Evolutionary conservation across 2,888 invertebrate species (phyloP), one percentile per base, ranked within the genome.

Genomic region (Philonicus albiceps): DNA sequence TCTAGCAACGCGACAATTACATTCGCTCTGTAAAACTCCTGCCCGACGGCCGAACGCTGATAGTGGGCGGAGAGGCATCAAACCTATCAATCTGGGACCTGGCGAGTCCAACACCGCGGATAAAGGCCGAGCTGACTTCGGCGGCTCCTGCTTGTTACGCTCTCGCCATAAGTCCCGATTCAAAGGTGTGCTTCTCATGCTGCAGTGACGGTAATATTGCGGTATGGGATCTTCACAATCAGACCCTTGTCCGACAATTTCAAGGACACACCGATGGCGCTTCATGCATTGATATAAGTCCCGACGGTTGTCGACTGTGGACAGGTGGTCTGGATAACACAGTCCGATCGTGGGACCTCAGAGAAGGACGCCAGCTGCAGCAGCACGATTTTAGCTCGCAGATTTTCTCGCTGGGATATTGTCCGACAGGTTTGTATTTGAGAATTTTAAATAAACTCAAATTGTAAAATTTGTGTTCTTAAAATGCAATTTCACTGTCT

Each of bases 161-260:
- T 85, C 94, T 99, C 85, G 99, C 99, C 88, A 98, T 99, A 90
- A 98, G 98, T 89, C 98, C 98, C 0, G 99, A 99, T 93, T 97
- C 97, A 87, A 98, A 98, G 94, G 97, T 98, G 88, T 98, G 99
- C 94, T 99, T 99, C 93, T 98, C 98, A 91, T 99, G 99, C 92
- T 99, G 99, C 94, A 98, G 98, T 90, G 99, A 99, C 92, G 99
- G 99, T 49, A 97, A 98, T 92, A 98, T 99, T 90, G 98, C 98
- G 40, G 98, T 99, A 3, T 99, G 98, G 98, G 99, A 97, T 92
- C 93, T 97, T 80, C 96, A 96, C 90, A 97, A 96, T 93, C 98
- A 98, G 93, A 96, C 96, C 87, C 94, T 98, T 91, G 97, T 98
- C 91, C 95, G 98, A 90, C 97, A 97, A 93, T 97, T 97, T 93